These are phyloP conservation scores for Heliothis peltigera DNA, from an alignment of 2,888 invertebrate genomes.

Conservation along the genomic window DNA sequence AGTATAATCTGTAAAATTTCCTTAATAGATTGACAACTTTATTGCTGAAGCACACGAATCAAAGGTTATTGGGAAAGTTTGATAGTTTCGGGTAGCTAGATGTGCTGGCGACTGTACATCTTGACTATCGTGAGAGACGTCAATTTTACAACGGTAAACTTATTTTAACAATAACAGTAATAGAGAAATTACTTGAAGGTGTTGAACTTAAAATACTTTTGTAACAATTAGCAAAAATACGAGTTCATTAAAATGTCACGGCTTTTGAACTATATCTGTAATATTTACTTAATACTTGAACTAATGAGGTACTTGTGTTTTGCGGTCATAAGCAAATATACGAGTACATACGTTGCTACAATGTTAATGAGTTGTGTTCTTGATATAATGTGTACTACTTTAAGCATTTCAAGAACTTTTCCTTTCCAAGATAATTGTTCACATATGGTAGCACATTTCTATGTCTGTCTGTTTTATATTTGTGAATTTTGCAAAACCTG, in stretches of 20 bases:
- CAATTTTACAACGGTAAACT: no score
- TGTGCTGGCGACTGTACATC: no score
- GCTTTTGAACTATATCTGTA: background rate
- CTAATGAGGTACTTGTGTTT: background rate
- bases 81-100: no score
- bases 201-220: background rate
- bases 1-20: no score
- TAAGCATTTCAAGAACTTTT: constrained; percentile 25
- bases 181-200: no score
- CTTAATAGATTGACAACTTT: no score
- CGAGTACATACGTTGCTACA: background rate
- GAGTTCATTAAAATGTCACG: background rate
- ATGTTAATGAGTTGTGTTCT: constrained; percentile 15
- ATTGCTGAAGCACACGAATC: no score
- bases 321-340: background rate
- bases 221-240: constrained; percentile 1
- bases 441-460: background rate
- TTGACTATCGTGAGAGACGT: no score
- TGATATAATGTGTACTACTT: constrained; percentile 15
- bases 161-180: no score
- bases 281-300: background rate
- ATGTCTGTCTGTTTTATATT: no score
- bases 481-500: no score
- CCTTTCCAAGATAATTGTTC: constrained; percentile 1
- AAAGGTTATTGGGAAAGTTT: no score